These are phyloP conservation scores for Phasia obesa DNA, from an alignment of 2,888 invertebrate genomes.

Conservation along the genomic window DNA sequence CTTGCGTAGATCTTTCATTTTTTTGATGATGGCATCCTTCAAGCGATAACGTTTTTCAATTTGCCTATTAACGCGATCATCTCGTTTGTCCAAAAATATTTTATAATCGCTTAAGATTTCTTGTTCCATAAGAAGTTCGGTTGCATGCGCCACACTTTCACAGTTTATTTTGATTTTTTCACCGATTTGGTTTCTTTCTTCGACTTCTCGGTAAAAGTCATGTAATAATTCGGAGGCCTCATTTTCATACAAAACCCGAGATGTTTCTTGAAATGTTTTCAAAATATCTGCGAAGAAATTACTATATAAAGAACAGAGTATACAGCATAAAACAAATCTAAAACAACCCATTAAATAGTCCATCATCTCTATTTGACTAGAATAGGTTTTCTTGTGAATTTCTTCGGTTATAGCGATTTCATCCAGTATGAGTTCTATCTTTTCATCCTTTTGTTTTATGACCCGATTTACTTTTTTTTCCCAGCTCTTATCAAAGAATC, in stretches of 20 bases:
- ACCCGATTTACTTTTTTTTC: constrained; percentile 71
- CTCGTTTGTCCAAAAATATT: constrained; percentile 75
- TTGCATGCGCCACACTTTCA: constrained; percentile 77
- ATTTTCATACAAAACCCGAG: constrained; percentile 74
- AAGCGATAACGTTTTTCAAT: constrained; percentile 76
- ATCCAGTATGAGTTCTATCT: constrained; percentile 74
- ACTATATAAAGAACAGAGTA: too few species aligned
- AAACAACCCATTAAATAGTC: constrained; percentile 76
- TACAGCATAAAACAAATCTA: too few species aligned
- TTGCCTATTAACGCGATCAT: constrained; percentile 75
- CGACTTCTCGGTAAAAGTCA: constrained; percentile 76
- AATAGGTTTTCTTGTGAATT: constrained; percentile 74
- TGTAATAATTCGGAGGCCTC: constrained; percentile 75
- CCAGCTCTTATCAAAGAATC: constrained; percentile 72
- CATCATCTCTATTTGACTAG: constrained; percentile 75
- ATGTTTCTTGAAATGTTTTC: constrained; percentile 52
- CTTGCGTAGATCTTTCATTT: constrained; percentile 76
- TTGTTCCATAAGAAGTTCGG: constrained; percentile 74
- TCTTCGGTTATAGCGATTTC: constrained; percentile 77
- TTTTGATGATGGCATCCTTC: constrained; percentile 75
- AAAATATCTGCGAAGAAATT: constrained; percentile 71
- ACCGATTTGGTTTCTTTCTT: constrained; percentile 70
- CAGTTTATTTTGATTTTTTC: constrained; percentile 73
- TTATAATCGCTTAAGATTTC: constrained; percentile 75
- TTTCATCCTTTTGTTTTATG: constrained; percentile 77